Conservation (phyloP, 2,888 invertebrate genomes). For the Drosophila kanekoi region DNA sequence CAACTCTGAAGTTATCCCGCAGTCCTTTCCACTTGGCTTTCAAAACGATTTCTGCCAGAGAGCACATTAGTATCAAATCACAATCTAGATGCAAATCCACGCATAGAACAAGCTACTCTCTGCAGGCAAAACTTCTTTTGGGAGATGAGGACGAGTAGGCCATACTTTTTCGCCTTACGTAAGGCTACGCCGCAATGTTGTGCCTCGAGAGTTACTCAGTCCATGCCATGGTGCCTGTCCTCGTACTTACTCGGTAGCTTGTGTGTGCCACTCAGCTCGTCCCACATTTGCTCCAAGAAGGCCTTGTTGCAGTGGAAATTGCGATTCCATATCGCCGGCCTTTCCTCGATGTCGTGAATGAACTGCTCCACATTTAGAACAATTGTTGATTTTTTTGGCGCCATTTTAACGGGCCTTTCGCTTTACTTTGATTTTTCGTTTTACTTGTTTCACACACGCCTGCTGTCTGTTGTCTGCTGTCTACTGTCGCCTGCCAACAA, state of each 20-base stretch:
- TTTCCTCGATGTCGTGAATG: constrained; percentile 84
- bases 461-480: constrained; percentile 24
- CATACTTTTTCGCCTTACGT: too few relatives aligned
- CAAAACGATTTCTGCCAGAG: constrained; percentile 81
- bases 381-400: constrained; percentile 84
- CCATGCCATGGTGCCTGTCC: background rate
- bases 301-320: constrained; percentile 85
- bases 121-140: constrained; percentile 30
- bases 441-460: constrained; percentile 31
- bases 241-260: constrained; percentile 84
- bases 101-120: constrained; percentile 20
- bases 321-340: constrained; percentile 85
- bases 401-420: constrained; percentile 68
- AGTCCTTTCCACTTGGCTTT: constrained; percentile 85
- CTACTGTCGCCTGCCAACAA: constrained; percentile 29
- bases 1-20: constrained; percentile 85
- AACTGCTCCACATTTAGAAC: constrained; percentile 85
- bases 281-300: constrained; percentile 85
- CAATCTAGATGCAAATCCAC: background rate
- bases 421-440: constrained; percentile 21
- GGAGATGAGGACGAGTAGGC: background rate
- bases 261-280: constrained; percentile 83
- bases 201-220: constrained; percentile 23
- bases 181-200: too few relatives aligned
- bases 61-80: constrained; percentile 18